These are phyloP conservation scores for Odontesthes bonariensis DNA, from an alignment of 2,113 vertebrate genomes.

Conservation along the genomic window DNA sequence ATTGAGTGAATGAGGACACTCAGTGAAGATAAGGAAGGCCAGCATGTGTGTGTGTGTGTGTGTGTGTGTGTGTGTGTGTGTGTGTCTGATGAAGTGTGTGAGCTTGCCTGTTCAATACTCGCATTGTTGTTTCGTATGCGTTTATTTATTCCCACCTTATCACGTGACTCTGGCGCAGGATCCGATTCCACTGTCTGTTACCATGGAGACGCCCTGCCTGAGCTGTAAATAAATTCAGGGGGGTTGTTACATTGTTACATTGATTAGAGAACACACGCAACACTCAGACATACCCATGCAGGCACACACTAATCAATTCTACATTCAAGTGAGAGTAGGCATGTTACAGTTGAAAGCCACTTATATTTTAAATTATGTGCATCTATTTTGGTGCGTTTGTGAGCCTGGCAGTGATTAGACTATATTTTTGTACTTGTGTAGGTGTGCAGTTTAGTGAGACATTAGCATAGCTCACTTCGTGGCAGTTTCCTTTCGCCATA, in stretches of 20 bases:
- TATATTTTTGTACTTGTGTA: conserved; percentile 25
- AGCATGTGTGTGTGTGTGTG: neutral
- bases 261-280: conserved; percentile 55
- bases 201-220: conserved; percentile 73
- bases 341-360: conserved; percentile 20
- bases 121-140: conserved; percentile 52
- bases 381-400: conserved; percentile 6
- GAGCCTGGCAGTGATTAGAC: conserved; percentile 10
- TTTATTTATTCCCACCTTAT: conserved; percentile 74
- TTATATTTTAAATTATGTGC: conserved; percentile 21
- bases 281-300: conserved; percentile 10
- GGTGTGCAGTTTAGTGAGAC: conserved; percentile 34
- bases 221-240: conserved; percentile 78
- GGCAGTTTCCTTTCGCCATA: conserved; percentile 38
- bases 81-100: neutral
- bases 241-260: conserved; percentile 49
- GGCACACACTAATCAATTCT: conserved; percentile 17
- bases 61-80: neutral
- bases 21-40: conserved; percentile 23
- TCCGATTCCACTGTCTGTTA: conserved; percentile 76
- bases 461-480: conserved; percentile 52
- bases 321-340: neutral
- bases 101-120: conserved; percentile 45
- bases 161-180: conserved; percentile 62
- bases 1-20: conserved; percentile 24